These are phyloP conservation scores for Halictus ligatus DNA, from an alignment of 2,888 invertebrate genomes.

Conservation along the genomic window DNA sequence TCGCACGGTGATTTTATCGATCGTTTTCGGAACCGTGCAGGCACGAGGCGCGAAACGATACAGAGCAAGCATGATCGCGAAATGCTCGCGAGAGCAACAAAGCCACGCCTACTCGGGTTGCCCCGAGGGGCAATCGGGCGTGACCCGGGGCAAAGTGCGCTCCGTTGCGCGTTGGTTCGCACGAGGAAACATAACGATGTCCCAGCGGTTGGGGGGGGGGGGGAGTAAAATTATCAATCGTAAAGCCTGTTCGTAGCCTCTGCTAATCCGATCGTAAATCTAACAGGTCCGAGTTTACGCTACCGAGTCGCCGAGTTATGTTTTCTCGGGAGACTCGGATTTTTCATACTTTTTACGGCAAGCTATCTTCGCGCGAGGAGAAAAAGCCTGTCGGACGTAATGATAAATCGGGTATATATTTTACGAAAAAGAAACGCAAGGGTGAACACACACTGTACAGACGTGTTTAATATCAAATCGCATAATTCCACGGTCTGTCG, in stretches of 20 bases:
- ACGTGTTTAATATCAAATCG: not conserved
- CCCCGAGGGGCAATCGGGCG: not conserved
- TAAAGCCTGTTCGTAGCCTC: not conserved
- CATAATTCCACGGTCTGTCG: not conserved
- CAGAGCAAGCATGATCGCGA: not conserved
- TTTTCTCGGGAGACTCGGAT: not conserved
- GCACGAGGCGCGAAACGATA: not conserved
- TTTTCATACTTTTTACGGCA: slow-evolving; percentile 1
- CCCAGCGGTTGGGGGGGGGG: not conserved
- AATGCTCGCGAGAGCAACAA: not conserved
- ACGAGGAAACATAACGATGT: not conserved
- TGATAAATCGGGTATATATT: not conserved
- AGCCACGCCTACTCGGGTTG: not conserved
- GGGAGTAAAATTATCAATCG: not conserved
- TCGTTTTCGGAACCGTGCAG: not conserved
- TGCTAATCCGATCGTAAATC: slow-evolving; percentile 1
- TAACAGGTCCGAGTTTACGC: not conserved
- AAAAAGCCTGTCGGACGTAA: not conserved
- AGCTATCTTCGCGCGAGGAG: not conserved
- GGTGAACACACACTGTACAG: not conserved
- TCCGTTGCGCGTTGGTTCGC: not conserved
- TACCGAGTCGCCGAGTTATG: not conserved
- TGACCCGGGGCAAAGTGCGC: not conserved
- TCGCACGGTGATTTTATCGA: slow-evolving; percentile 1
- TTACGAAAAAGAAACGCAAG: not conserved